Percentiles rank a stretch among this genome's conserved stretches.
These are phyloP conservation scores for Rhea americana DNA, from an alignment of 2,113 vertebrate species.

Conservation along the genomic window DNA sequence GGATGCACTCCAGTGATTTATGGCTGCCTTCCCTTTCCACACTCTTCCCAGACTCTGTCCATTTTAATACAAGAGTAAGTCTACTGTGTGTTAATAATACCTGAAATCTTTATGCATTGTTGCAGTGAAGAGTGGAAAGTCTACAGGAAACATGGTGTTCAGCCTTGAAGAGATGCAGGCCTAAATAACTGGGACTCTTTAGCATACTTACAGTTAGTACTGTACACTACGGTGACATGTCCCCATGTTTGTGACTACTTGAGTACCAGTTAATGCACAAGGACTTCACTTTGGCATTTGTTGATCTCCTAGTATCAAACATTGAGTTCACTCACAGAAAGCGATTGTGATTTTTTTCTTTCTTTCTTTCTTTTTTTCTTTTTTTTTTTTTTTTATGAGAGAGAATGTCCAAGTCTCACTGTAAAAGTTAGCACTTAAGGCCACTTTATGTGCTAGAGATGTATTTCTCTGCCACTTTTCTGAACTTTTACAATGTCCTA, in stretches of 20 bases:
- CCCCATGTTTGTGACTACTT: background rate
- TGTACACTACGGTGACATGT: background rate
- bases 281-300: background rate
- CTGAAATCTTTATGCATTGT: background rate
- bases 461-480: background rate
- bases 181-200: background rate
- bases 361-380: too few relatives aligned
- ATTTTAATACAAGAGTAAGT: background rate
- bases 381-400: background rate
- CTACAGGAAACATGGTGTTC: background rate
- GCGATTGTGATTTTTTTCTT: background rate
- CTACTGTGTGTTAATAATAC: background rate
- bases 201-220: background rate
- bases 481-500: background rate
- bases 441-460: background rate
- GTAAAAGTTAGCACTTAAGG: background rate
- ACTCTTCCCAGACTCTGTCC: background rate
- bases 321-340: background rate
- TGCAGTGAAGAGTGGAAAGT: background rate
- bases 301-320: background rate
- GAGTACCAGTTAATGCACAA: background rate
- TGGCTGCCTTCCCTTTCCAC: background rate
- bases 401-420: background rate
- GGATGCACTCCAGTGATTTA: slow-evolving; percentile 13
- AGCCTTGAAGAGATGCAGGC: background rate